Base-by-base conservation (phyloP, 2,113 vertebrate genomes). In the Limanda limanda region DNA sequence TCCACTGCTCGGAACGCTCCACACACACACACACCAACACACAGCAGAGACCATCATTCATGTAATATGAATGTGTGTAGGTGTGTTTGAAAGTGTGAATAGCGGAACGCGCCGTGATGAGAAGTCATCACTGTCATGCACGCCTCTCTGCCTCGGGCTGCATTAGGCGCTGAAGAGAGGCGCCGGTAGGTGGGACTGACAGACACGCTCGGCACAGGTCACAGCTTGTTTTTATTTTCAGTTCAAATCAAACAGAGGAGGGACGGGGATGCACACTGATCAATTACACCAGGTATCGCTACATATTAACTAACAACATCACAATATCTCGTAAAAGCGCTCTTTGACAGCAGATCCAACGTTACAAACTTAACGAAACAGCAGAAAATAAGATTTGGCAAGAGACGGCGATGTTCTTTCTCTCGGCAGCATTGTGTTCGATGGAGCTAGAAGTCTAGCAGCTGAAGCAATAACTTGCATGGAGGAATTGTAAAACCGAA, bases 291-390 rank as follows among this genome's bases (percentile, higher is more conserved):
- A 90, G 84, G 87, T 87, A 86, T 90, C 58, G 86, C 90, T 94
- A 94, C 91, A 89, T 86, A 88, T 93, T 78, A 90, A 92, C 91
- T 90, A 93, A 92, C 82, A 76, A 92, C 90, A 82, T 88, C 90
- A 94, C 92, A 74, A 91, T 81, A 90, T 89, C 86, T 90, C 31
- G 83, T 81, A 87, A 87, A 88, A 85, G 83, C 78, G 76, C 86
- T 88, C 84, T 78, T 68, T 14, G 65, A 89, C 77, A 83, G 91
- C 83, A 82, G 82, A 89, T 89, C 77, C 72, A 85, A 91, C 65
- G 2, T 79, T 7, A 78, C 60, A 55, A 89, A 84, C 68, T 7
- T 40, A 78, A 78, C 14, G 37, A 68, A 81, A 82, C 66, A 78
- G 73, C 45, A 66, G 70, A 67, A 17, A 66, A 63, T 42, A 25